Base-by-base conservation (phyloP, 2,797 vertebrate genomes). In the Trachurus trachurus region DNA sequence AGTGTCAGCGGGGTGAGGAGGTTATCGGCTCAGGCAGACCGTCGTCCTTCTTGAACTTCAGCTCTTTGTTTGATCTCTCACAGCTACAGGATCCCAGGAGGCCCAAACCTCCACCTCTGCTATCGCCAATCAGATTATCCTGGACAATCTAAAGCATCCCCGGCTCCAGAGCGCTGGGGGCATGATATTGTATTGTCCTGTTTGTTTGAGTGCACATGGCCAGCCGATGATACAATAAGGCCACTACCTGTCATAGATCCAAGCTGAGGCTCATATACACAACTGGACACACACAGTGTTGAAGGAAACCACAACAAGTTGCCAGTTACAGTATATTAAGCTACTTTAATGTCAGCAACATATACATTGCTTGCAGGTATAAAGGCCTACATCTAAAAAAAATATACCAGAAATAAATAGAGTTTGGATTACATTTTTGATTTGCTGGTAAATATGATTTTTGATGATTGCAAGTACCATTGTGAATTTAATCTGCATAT, bases 51-150 rank as follows among this genome's bases (percentile, higher is more conserved):
- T 65, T 74, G 66, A 65, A 77, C 74, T 82, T 59, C 61, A 59
- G 61, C 57, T 78, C 69, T 83, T 83, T 84, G 81, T 86, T 83
- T 81, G 83, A 78, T 74, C 66, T 76, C 57, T 57, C 26, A 66
- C 56, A 70, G 65, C 74, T 57, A 34, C 56, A 47, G 66, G 74
- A 67, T 88, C 85, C 77, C 85, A 53, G 58, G 83, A 81, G 81
- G 78, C 68, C 19, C 6, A 31, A 57, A 63, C 39, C 47, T 45
- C 44, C 66, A 68, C 67, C 67, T 74, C 37, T 62, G 22, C 50
- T 59, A 49, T 57, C 16, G 2, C 5, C 69, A 22, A 68, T 76
- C 79, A 71, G 12, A 80, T 78, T 47, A 80, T 81, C 67, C 53
- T 3, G 9, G 8, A 77, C 2, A 65, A 34, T 57, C 49, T 50